Evolutionary conservation across 2,888 invertebrate species (phyloP).

Genomic region (Nipponacmea schrenckii): DNA sequence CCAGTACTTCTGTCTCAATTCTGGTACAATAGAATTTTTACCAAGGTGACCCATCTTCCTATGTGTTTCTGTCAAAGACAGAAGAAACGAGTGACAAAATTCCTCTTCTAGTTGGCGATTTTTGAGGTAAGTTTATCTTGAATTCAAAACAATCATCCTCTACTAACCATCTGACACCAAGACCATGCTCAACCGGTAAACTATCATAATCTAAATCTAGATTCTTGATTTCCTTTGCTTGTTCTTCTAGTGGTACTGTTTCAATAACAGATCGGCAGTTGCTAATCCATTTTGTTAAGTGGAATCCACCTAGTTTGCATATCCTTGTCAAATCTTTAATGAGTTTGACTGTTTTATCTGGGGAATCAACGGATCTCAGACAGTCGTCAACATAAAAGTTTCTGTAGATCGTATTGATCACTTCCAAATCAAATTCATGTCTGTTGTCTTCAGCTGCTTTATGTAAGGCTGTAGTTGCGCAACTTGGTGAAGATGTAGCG

Average conservation of each 20-base stretch:
- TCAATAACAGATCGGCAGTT: conserved; percentile 20
- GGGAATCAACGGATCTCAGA: conserved; percentile 22
- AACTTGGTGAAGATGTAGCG: background rate
- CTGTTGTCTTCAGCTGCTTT: background rate
- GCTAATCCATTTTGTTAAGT: conserved; percentile 21
- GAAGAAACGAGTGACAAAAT: conserved; percentile 9
- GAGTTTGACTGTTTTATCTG: conserved; percentile 2
- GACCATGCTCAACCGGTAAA: conserved; percentile 12
- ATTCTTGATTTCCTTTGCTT: conserved; percentile 6
- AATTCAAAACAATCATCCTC: conserved; percentile 16
- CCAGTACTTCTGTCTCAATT: conserved; percentile 10
- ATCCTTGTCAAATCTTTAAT: conserved; percentile 14
- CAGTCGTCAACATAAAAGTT: conserved; percentile 33
- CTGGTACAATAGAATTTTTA: background rate
- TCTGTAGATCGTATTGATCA: too few relatives aligned
- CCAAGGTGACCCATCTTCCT: background rate
- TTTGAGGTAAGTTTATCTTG: background rate
- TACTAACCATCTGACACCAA: conserved; percentile 23
- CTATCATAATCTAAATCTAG: conserved; percentile 17
- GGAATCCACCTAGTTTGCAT: conserved; percentile 18
- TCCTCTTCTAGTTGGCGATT: background rate
- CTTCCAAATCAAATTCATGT: conserved; percentile 10
- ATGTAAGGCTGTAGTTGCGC: conserved; percentile 3
- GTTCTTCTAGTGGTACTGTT: conserved; percentile 14
- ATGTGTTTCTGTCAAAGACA: conserved; percentile 14